Conservation (phyloP, 2,113 vertebrate genomes). For the Dolichallabes microphthalmus region DNA sequence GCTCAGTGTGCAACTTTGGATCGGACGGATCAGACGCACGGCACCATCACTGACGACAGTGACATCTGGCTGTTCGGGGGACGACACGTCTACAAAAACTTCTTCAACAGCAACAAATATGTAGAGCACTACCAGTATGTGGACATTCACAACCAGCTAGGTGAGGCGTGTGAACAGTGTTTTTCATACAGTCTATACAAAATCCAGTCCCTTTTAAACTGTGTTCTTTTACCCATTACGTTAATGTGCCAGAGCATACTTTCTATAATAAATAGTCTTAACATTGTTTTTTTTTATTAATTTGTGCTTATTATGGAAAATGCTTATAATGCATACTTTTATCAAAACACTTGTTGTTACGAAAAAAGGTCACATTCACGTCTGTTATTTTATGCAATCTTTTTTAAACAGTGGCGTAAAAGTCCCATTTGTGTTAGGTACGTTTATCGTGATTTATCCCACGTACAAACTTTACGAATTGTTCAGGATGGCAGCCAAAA, state of each 20-base stretch:
- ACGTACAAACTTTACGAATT: neutral
- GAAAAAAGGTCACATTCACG: too few species aligned
- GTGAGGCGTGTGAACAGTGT: constrained; percentile 73
- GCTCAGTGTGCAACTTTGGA: constrained; percentile 91
- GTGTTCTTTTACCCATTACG: neutral
- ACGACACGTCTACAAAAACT: constrained; percentile 94
- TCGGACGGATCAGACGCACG: constrained; percentile 86
- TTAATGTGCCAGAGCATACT: neutral
- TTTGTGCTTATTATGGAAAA: neutral
- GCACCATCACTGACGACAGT: constrained; percentile 96
- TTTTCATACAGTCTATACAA: neutral
- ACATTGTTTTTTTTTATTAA: neutral
- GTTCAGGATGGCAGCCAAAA: neutral
- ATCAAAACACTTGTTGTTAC: too few species aligned
- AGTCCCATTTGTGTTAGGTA: neutral
- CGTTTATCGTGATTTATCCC: neutral
- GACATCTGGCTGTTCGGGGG: constrained; percentile 98
- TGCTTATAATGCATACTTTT: too few species aligned
- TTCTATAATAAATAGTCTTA: neutral
- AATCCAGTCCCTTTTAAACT: neutral
- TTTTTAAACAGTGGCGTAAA: neutral
- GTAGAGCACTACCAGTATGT: constrained; percentile 87
- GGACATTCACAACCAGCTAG: constrained; percentile 89
- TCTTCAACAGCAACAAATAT: constrained; percentile 90
- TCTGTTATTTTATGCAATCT: too few species aligned